Conservation (phyloP, 2,797 vertebrate species). For the Ctenosaura bakeri region DNA sequence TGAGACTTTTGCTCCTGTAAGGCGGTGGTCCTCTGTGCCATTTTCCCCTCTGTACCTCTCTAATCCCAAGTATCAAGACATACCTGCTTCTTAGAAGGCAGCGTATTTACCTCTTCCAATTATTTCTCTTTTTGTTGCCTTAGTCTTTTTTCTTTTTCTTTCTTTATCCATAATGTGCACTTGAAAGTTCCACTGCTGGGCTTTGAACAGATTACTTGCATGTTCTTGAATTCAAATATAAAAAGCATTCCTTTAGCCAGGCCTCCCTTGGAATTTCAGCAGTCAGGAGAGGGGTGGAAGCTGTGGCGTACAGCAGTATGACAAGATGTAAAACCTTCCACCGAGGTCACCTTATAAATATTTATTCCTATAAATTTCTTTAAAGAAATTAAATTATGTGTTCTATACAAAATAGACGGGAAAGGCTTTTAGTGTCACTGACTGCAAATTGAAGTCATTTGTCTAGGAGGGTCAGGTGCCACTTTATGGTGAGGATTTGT, state of each 20-base stretch:
- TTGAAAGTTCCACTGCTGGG: constrained; percentile 41
- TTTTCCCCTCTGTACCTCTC: constrained; percentile 16
- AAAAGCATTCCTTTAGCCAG: not conserved
- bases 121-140: constrained; percentile 26
- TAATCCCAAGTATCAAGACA: constrained; percentile 35
- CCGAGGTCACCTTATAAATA: constrained; percentile 78
- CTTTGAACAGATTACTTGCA: constrained; percentile 27
- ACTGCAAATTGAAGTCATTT: constrained; percentile 81
- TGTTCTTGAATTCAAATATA: constrained; percentile 47
- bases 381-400: constrained; percentile 75
- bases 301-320: constrained; percentile 48
- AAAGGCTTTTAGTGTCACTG: constrained; percentile 74
- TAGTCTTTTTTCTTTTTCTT: constrained; percentile 32
- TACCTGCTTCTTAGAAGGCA: constrained; percentile 46
- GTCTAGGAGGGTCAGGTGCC: constrained; percentile 78
- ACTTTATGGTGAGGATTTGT: constrained; percentile 75
- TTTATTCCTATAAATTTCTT: constrained; percentile 77
- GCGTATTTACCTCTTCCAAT: constrained; percentile 14
- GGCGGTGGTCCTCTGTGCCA: not conserved
- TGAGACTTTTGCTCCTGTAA: not conserved
- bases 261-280: constrained; percentile 37
- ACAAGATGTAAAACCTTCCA: constrained; percentile 70
- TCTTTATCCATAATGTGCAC: constrained; percentile 31
- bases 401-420: constrained; percentile 70
- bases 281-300: not conserved